Conservation (phyloP, 2,888 invertebrate species). For the Helicoverpa assulta region DNA sequence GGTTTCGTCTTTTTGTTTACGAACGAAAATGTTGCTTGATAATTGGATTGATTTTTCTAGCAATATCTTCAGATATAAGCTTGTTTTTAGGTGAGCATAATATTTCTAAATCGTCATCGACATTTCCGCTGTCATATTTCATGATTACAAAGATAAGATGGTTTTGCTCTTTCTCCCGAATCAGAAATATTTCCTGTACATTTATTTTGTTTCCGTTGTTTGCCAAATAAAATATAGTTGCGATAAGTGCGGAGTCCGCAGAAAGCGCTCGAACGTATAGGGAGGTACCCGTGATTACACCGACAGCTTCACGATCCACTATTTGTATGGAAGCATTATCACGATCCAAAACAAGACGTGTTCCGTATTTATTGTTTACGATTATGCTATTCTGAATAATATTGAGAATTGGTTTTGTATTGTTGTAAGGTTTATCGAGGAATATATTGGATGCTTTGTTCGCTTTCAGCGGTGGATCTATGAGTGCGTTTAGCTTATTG, state of each 20-base stretch:
- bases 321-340: slow-evolving; percentile 45
- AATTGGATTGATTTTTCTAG: slow-evolving; percentile 2
- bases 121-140: background rate
- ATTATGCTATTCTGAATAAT: slow-evolving; percentile 31
- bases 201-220: slow-evolving; percentile 18
- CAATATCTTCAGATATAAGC: background rate
- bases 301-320: slow-evolving; percentile 42
- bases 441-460: slow-evolving; percentile 10
- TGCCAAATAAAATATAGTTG: slow-evolving; percentile 33
- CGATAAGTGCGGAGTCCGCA: slow-evolving; percentile 25
- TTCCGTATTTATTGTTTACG: slow-evolving; percentile 34
- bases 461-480: background rate
- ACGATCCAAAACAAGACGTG: slow-evolving; percentile 31
- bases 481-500: background rate
- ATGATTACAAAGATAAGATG: slow-evolving; percentile 26
- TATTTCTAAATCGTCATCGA: background rate
- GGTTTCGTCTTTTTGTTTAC: slow-evolving; percentile 27
- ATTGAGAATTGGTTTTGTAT: slow-evolving; percentile 32
- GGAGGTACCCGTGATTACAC: slow-evolving; percentile 27
- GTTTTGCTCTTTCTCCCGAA: slow-evolving; percentile 15
- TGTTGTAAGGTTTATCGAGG: slow-evolving; percentile 14
- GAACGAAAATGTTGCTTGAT: slow-evolving; percentile 12
- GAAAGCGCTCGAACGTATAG: slow-evolving; percentile 23
- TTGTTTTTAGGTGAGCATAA: background rate
- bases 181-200: slow-evolving; percentile 12